phyloP scores from a whole-genome alignment of 2,888 invertebrate genomes.

The Acrocera orbiculus region DNA sequence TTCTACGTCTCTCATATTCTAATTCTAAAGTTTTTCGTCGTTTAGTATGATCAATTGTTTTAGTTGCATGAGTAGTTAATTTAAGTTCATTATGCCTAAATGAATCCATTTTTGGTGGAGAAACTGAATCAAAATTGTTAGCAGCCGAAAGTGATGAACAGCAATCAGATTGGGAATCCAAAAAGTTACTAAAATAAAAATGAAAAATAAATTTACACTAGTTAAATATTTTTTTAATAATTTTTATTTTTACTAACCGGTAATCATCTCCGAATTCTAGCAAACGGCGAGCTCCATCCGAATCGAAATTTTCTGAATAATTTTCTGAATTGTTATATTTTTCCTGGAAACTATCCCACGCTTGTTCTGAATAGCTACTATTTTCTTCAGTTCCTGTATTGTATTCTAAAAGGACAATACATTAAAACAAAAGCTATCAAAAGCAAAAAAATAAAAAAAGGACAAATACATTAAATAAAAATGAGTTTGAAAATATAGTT shows the following conservation, averaged over 20 bases:
- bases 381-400: constrained; percentile 53
- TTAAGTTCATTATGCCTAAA: constrained; percentile 23
- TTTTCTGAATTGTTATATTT: constrained; percentile 83
- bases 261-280: constrained; percentile 84
- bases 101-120: constrained; percentile 33
- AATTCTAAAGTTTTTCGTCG: constrained; percentile 28
- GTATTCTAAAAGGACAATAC: constrained; percentile 29
- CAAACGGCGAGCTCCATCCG: constrained; percentile 64
- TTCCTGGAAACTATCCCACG: constrained; percentile 94
- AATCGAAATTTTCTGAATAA: constrained; percentile 72
- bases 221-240: not conserved
- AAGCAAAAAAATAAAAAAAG: not conserved
- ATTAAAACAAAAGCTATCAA: constrained; percentile 1
- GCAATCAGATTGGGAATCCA: constrained; percentile 80
- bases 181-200: constrained; percentile 38
- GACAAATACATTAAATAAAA: not conserved
- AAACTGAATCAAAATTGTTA: constrained; percentile 31
- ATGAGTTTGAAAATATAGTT: not conserved
- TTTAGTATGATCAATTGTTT: constrained; percentile 28
- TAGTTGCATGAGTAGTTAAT: constrained; percentile 25
- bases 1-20: constrained; percentile 29
- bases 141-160: constrained; percentile 63
- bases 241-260: constrained; percentile 28
- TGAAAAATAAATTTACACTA: no score
- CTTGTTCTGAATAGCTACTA: constrained; percentile 74